Percentiles rank a stretch among this genome's conserved stretches.
Conservation (phyloP, 2,113 vertebrate species). For the Ammodytes dubius region DNA sequence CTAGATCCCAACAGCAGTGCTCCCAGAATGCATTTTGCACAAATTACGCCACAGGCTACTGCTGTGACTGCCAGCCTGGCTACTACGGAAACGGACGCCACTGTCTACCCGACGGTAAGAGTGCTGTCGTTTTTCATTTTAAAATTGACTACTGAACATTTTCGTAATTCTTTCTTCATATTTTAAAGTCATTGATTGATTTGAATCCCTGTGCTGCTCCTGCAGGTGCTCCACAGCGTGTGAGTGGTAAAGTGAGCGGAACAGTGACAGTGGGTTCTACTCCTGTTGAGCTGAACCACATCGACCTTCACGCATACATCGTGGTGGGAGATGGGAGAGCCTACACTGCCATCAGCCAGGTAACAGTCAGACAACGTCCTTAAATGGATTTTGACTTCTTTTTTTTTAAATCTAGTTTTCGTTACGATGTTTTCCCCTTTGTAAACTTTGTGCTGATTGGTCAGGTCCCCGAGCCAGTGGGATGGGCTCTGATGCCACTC, state of each 20-base stretch:
- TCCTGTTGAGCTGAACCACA: constrained; percentile 80
- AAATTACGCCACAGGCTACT: constrained; percentile 90
- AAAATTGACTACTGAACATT: too few relatives aligned
- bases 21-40: constrained; percentile 91
- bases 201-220: neutral
- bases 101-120: constrained; percentile 91
- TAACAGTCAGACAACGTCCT: neutral
- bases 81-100: constrained; percentile 93
- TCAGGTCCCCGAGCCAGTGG: constrained; percentile 88
- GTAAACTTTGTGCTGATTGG: constrained; percentile 19
- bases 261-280: constrained; percentile 86
- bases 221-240: constrained; percentile 92
- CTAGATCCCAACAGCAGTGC: constrained; percentile 86
- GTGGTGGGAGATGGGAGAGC: constrained; percentile 94
- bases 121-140: neutral
- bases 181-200: neutral
- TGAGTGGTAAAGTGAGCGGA: constrained; percentile 95
- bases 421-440: neutral
- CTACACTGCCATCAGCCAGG: constrained; percentile 93
- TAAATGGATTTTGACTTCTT: neutral
- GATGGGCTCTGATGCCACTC: constrained; percentile 91
- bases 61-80: constrained; percentile 91
- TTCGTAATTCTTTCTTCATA: neutral
- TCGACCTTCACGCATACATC: constrained; percentile 94
- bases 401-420: neutral